These are phyloP conservation scores for Typhlichthys subterraneus DNA, from an alignment of 2,797 vertebrate species.

Conservation along the genomic window DNA sequence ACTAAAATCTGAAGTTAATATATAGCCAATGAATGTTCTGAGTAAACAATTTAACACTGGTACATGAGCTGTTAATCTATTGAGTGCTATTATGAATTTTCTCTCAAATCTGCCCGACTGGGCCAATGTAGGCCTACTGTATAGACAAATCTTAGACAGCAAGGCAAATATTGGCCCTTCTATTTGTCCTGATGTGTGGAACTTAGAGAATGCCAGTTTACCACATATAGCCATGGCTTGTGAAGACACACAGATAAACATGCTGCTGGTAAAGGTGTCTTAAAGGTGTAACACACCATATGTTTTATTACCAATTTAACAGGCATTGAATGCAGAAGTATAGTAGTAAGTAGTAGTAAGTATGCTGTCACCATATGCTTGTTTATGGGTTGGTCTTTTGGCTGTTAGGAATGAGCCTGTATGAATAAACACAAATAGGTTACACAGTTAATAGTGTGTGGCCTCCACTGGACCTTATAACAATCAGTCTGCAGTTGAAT, in stretches of 20 bases:
- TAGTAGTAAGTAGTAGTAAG: too few relatives aligned
- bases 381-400: slow-evolving; percentile 31
- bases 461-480: slow-evolving; percentile 25
- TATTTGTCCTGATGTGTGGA: slow-evolving; percentile 29
- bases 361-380: not conserved
- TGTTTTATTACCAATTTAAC: too few relatives aligned
- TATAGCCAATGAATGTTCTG: too few relatives aligned
- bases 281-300: too few relatives aligned
- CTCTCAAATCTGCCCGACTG: slow-evolving; percentile 13
- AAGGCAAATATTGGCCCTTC: slow-evolving; percentile 50
- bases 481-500: slow-evolving; percentile 2
- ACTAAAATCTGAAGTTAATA: not conserved
- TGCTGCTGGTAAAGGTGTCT: not conserved
- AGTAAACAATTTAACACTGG: not conserved
- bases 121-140: slow-evolving; percentile 20
- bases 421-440: slow-evolving; percentile 46
- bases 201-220: slow-evolving; percentile 28
- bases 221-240: not conserved
- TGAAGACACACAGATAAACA: not conserved
- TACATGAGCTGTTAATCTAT: not conserved
- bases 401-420: slow-evolving; percentile 20
- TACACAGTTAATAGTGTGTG: slow-evolving; percentile 40
- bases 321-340: too few relatives aligned
- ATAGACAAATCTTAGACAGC: slow-evolving; percentile 44
- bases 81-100: slow-evolving; percentile 46